Base-by-base conservation (phyloP, 2,888 invertebrate species). In the Mimas tiliae region DNA sequence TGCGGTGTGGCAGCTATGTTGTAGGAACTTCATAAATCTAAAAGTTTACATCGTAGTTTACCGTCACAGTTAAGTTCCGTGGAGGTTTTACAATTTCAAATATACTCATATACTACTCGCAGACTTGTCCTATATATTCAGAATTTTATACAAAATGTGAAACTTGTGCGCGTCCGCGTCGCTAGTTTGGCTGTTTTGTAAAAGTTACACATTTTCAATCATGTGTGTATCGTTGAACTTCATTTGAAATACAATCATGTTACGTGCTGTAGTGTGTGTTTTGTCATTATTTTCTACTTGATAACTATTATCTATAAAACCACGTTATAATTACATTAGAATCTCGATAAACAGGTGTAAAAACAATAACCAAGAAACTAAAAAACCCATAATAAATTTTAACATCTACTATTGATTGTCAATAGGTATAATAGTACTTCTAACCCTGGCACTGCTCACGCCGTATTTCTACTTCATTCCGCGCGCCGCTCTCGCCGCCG, bases 381-480 rank as follows among this genome's bases (percentile, higher is more conserved):
- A n/a, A n/a, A n/a, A n/a, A n/a, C n/a, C n/a, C n/a, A n/a, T n/a
- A n/a, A n/a, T n/a, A n/a, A n/a, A n/a, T n/a, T n/a, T n/a, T n/a
- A n/a, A n/a, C n/a, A n/a, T n/a, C n/a, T n/a, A n/a, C n/a, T n/a
- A n/a, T n/a, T n/a, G n/a, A n/a, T n/a, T n/a, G n/a, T n/a, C n/a
- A 64, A 9, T 82, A 95, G 96, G 96, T 78, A 86, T 94, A 63
- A 94, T 97, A 81, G 96, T 97, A 9, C 87, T 97, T 48, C 84
- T 97, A 70, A 95, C 97, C 0, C 85, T 97, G 63, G 95, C 94
- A 34, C 93, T 97, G 67, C 87, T 97, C 64, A 97, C 97, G 0
- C 96, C 96, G 0, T 95, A 96, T 78, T 97, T 97, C 86, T 95
- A 95, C 79, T 96, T 94, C 81, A 96, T 96, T 71, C 96, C 96